These are phyloP conservation scores for Ascidia mentula DNA, from an alignment of 23 tunicate genomes.

Conservation along the genomic window DNA sequence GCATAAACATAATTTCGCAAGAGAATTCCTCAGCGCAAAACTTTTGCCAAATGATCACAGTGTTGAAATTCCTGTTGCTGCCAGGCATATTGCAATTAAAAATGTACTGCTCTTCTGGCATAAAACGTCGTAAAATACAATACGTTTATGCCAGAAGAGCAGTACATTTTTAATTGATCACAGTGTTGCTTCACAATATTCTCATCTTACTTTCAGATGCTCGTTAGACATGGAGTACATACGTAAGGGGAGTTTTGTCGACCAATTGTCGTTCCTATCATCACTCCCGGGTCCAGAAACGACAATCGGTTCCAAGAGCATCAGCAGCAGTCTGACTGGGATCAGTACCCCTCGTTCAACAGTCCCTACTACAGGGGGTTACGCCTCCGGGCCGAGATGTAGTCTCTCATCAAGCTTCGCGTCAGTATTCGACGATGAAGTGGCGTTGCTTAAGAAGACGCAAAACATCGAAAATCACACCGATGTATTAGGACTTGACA, in stretches of 20 bases:
- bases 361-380: background rate
- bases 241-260: background rate
- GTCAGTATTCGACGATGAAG: slow-evolving; percentile 50
- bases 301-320: slow-evolving; percentile 12
- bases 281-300: slow-evolving; percentile 42
- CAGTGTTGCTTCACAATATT: too few species aligned
- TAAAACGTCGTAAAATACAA: too few species aligned
- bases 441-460: background rate
- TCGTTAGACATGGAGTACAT: slow-evolving; percentile 22
- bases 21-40: too few species aligned
- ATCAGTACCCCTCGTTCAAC: slow-evolving; percentile 35
- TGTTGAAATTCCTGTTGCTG: too few species aligned
- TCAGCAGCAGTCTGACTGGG: slow-evolving; percentile 31
- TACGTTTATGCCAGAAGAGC: too few species aligned
- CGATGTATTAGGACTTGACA: background rate
- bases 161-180: too few species aligned
- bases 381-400: slow-evolving; percentile 13
- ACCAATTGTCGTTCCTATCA: slow-evolving; percentile 14
- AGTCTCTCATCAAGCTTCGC: slow-evolving; percentile 53
- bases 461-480: background rate
- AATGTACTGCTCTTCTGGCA: too few species aligned
- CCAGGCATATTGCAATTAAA: too few species aligned
- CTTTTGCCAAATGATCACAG: too few species aligned
- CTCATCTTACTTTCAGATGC: slow-evolving; percentile 5
- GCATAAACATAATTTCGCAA: too few species aligned